Conservation (phyloP, 2,888 invertebrate species). For the Campoletis raptor region DNA sequence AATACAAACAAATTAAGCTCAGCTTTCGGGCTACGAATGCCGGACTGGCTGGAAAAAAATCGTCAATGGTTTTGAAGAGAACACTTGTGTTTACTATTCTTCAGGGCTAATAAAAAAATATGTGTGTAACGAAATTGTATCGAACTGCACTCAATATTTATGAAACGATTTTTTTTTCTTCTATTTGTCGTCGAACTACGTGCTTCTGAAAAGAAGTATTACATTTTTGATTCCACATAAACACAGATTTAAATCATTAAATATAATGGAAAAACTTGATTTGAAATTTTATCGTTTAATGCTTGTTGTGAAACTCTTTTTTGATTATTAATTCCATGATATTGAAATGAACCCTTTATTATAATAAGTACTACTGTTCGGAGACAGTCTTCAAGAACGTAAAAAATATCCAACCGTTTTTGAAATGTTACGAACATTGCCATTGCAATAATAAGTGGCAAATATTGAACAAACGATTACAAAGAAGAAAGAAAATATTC, state of each 20-base stretch:
- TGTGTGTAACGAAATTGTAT: slow-evolving; percentile 38
- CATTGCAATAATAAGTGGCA: too few relatives aligned
- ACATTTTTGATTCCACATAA: background rate
- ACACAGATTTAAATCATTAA: background rate
- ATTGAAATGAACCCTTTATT: background rate
- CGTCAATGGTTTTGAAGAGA: slow-evolving; percentile 11
- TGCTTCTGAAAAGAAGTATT: background rate
- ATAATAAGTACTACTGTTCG: background rate
- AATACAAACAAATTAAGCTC: background rate
- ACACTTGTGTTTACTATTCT: slow-evolving; percentile 50
- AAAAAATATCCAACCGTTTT: too few relatives aligned
- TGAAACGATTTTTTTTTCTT: background rate
- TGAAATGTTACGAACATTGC: too few relatives aligned
- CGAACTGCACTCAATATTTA: background rate
- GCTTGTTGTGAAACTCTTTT: background rate
- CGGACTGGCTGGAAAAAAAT: background rate
- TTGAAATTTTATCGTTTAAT: background rate
- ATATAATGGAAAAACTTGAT: background rate
- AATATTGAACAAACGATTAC: too few relatives aligned
- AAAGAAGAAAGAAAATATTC: too few relatives aligned
- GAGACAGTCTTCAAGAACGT: background rate
- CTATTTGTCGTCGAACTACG: background rate
- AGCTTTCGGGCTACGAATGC: background rate
- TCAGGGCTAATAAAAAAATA: slow-evolving; percentile 49
- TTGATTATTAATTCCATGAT: background rate